Conservation (phyloP, 2,888 invertebrate species). For the Eutolmus rufibarbis region DNA sequence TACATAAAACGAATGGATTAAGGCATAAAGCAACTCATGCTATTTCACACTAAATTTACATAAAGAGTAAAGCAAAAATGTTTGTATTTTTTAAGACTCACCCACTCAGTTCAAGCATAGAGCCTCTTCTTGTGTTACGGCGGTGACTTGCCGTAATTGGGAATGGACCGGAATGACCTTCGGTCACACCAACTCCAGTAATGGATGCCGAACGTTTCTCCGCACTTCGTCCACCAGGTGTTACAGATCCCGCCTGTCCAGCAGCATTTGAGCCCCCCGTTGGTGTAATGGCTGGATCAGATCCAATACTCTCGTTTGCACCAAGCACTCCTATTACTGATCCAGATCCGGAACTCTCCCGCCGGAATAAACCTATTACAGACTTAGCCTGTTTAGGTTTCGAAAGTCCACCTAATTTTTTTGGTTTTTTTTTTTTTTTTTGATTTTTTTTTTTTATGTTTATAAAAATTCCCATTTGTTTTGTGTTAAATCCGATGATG, state of each 20-base stretch:
- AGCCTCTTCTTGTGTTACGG: constrained; percentile 76
- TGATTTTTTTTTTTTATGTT: constrained; percentile 22
- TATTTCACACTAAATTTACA: background rate
- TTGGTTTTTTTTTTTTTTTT: constrained; percentile 46
- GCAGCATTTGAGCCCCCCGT: constrained; percentile 63
- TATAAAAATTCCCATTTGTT: constrained; percentile 37
- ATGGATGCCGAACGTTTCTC: constrained; percentile 50
- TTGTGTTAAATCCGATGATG: constrained; percentile 42
- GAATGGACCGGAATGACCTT: constrained; percentile 68
- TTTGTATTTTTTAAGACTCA: constrained; percentile 61
- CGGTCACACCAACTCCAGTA: constrained; percentile 53
- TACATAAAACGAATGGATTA: background rate
- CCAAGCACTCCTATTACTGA: constrained; percentile 63
- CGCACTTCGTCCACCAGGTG: constrained; percentile 53
- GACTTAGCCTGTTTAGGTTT: constrained; percentile 85
- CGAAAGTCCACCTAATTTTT: constrained; percentile 77
- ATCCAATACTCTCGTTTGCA: constrained; percentile 64
- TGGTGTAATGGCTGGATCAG: constrained; percentile 64
- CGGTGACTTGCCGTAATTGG: constrained; percentile 74
- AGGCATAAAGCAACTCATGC: constrained; percentile 40
- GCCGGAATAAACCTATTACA: constrained; percentile 87
- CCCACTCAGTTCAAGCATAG: constrained; percentile 84
- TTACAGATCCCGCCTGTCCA: constrained; percentile 54
- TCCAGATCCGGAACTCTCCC: constrained; percentile 80
- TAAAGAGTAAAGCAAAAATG: background rate